Evolutionary conservation across 1,140 invertebrate species (phyloP).

Genomic region (Trichoplusia ni): DNA sequence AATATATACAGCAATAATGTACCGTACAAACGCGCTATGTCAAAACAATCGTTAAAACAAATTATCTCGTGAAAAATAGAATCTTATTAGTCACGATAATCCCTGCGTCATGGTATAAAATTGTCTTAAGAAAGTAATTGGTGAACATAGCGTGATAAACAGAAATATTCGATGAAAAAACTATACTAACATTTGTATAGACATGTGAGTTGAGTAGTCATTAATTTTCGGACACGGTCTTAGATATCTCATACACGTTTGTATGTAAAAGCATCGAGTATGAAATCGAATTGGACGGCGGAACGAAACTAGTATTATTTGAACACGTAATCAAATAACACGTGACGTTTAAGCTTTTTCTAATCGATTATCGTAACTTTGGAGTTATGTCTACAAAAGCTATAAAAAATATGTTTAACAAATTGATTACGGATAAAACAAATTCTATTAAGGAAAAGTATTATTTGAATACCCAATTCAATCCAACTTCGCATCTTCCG

Average conservation of each 20-base stretch:
- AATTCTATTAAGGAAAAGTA: no score
- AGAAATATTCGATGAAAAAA: constrained; percentile 38
- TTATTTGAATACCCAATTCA: no score
- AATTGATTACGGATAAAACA: no score
- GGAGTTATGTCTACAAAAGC: constrained; percentile 10
- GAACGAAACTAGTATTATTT: constrained; percentile 56
- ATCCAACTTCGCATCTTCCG: no score
- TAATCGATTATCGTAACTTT: constrained; percentile 41
- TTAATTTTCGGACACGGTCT: constrained; percentile 64
- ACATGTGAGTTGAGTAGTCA: constrained; percentile 52
- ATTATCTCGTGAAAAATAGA: constrained; percentile 6
- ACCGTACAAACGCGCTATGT: no score
- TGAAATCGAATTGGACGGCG: constrained; percentile 65
- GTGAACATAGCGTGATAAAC: constrained; percentile 39
- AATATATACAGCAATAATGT: no score
- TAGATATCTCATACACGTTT: constrained; percentile 63
- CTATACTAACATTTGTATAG: constrained; percentile 52
- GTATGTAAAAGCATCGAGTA: constrained; percentile 47
- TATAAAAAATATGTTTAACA: no score
- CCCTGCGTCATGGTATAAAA: constrained; percentile 13
- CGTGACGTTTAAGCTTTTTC: constrained; percentile 47
- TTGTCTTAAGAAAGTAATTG: constrained; percentile 19
- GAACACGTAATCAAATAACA: constrained; percentile 44
- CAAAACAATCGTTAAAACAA: neutral
- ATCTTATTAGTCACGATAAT: constrained; percentile 15